A percentile compares a stretch with the other conserved stretches of the same genome.
phyloP scores from a whole-genome alignment of 2,797 vertebrate species.

The Sebastolobus alascanus region DNA sequence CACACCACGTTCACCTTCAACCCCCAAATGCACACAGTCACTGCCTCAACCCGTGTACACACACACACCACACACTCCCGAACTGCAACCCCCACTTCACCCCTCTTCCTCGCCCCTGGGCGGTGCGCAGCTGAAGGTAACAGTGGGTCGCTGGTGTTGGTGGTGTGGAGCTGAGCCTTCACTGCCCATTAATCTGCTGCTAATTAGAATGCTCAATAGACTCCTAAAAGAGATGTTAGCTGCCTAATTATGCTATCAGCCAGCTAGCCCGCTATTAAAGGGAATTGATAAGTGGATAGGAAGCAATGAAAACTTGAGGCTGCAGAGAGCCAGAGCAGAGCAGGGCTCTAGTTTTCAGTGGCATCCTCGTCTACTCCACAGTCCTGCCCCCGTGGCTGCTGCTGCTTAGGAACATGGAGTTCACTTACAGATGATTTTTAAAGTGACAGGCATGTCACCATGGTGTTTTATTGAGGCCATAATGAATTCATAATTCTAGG shows the following conservation, averaged over 20 bases:
- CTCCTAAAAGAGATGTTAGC: conserved; percentile 81
- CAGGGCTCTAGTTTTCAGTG: conserved; percentile 8
- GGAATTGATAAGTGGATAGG: conserved; percentile 76
- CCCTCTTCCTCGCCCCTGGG: conserved; percentile 72
- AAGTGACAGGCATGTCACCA: conserved; percentile 21
- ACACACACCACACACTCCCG: conserved; percentile 40
- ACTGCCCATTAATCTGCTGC: conserved; percentile 82
- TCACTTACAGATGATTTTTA: conserved; percentile 33
- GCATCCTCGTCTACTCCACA: conserved; percentile 9
- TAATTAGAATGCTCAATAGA: conserved; percentile 85
- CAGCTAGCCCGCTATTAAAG: conserved; percentile 73
- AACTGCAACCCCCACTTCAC: conserved; percentile 64
- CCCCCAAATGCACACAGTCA: conserved; percentile 45
- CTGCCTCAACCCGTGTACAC: conserved; percentile 29
- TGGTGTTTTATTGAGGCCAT: conserved; percentile 13
- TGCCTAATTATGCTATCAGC: conserved; percentile 83
- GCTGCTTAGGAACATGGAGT: conserved; percentile 18
- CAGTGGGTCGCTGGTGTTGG: conserved; percentile 76
- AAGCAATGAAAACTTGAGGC: conserved; percentile 66
- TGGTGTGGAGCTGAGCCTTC: conserved; percentile 67
- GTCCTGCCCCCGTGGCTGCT: conserved; percentile 28
- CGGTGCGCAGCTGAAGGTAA: conserved; percentile 81
- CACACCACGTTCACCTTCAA: conserved; percentile 58
- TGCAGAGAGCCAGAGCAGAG: conserved; percentile 19
- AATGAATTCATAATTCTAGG: conserved; percentile 12